These are phyloP conservation scores for Anoplophora glabripennis DNA, from an alignment of 1,140 invertebrate genomes.

Conservation along the genomic window DNA sequence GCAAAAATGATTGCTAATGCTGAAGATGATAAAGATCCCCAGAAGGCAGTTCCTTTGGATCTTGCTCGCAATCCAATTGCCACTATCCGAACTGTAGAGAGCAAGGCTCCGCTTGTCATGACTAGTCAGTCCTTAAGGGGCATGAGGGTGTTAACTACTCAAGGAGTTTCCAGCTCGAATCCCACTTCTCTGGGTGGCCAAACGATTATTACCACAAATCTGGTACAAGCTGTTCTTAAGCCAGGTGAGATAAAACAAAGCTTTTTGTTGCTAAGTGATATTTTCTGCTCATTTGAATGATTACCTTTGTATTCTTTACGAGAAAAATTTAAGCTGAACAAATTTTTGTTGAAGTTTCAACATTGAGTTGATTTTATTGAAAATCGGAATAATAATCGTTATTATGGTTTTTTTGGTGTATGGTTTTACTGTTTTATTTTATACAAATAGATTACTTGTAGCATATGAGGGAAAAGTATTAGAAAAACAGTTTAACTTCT, in stretches of 20 bases:
- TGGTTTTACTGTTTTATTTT: neutral
- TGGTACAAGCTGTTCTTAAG: slow-evolving; percentile 44
- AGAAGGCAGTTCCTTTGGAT: slow-evolving; percentile 44
- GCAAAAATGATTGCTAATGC: slow-evolving; percentile 43
- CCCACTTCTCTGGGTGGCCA: slow-evolving; percentile 30
- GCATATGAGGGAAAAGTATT: too few species aligned
- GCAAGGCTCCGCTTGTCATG: slow-evolving; percentile 42
- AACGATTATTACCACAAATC: slow-evolving; percentile 45
- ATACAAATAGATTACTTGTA: too few species aligned
- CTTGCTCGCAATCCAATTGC: slow-evolving; percentile 43
- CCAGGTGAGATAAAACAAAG: slow-evolving; percentile 34
- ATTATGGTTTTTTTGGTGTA: neutral
- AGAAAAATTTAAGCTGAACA: neutral
- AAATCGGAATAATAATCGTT: neutral
- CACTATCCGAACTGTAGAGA: slow-evolving; percentile 39
- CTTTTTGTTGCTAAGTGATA: neutral
- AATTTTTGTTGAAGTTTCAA: neutral
- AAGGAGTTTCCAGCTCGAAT: slow-evolving; percentile 23
- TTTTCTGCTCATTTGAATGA: neutral
- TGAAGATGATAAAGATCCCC: slow-evolving; percentile 47
- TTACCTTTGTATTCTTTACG: neutral
- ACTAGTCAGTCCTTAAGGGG: slow-evolving; percentile 40
- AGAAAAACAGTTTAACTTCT: neutral
- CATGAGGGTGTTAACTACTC: slow-evolving; percentile 43
- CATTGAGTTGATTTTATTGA: neutral